These are phyloP conservation scores for Vulpes ferrilata DNA, from an alignment of 2,113 vertebrate species.

Conservation along the genomic window DNA sequence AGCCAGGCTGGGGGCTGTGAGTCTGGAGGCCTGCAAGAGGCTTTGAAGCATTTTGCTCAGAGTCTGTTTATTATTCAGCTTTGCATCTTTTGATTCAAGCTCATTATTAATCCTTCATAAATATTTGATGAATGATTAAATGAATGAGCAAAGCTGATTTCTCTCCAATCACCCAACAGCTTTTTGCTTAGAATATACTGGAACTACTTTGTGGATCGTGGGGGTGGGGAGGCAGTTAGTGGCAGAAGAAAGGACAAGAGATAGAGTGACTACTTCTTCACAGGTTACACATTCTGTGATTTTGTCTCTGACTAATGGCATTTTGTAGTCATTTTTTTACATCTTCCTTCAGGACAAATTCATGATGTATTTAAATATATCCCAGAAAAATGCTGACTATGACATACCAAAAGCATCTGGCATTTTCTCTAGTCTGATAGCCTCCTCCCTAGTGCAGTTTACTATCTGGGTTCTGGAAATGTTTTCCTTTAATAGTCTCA, in stretches of 20 bases:
- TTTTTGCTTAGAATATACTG: slow-evolving; percentile 32
- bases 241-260: neutral
- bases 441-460: neutral
- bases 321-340: slow-evolving; percentile 52
- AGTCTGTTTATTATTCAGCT: slow-evolving; percentile 74
- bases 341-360: slow-evolving; percentile 37
- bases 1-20: neutral
- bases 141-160: slow-evolving; percentile 55
- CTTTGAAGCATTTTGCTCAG: slow-evolving; percentile 36
- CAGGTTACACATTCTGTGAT: neutral
- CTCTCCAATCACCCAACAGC: slow-evolving; percentile 19
- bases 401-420: slow-evolving; percentile 60
- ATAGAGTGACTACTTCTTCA: neutral
- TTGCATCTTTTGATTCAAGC: slow-evolving; percentile 52
- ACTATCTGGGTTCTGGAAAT: neutral
- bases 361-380: slow-evolving; percentile 63
- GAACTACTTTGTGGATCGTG: neutral
- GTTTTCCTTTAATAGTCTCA: slow-evolving; percentile 43
- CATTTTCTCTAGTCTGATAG: slow-evolving; percentile 28
- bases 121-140: slow-evolving; percentile 75
- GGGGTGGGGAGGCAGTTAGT: neutral
- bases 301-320: slow-evolving; percentile 39
- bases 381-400: slow-evolving; percentile 63
- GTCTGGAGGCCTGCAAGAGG: neutral
- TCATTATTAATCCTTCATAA: slow-evolving; percentile 72